Evolutionary conservation across 2,113 vertebrate genomes (phyloP).

Genomic region (Pterocles orientalis): DNA sequence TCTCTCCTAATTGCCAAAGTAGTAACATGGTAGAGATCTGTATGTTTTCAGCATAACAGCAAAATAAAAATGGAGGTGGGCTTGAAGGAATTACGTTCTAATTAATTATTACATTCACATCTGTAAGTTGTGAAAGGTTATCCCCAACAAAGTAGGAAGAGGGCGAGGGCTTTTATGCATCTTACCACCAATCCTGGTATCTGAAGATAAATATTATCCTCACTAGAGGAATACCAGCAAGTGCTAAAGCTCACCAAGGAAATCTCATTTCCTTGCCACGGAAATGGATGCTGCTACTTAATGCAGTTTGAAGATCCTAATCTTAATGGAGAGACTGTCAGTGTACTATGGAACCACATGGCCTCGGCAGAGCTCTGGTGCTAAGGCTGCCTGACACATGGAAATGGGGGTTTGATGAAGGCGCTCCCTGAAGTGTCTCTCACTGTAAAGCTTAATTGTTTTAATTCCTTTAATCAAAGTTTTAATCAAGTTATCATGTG

Average conservation of each 20-base stretch:
- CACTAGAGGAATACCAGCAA: not conserved
- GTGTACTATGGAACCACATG: not conserved
- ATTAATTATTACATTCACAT: not conserved
- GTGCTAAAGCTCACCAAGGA: not conserved
- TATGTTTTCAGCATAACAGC: not conserved
- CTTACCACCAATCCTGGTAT: not conserved
- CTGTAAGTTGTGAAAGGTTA: not conserved
- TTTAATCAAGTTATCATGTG: not conserved
- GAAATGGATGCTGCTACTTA: not conserved
- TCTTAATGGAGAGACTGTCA: not conserved
- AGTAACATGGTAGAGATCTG: too few species aligned
- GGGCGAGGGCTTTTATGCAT: not conserved
- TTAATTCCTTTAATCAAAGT: conserved; percentile 9
- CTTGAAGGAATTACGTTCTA: not conserved
- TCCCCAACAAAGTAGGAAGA: not conserved
- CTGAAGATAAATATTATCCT: not conserved
- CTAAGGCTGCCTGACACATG: not conserved
- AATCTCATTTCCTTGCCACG: not conserved
- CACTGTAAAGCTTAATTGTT: not conserved
- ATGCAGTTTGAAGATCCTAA: not conserved
- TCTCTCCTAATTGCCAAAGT: not conserved
- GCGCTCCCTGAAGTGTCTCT: not conserved
- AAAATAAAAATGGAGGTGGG: not conserved
- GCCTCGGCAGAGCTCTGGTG: not conserved
- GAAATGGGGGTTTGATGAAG: not conserved